Conservation (phyloP, 1,140 invertebrate species). For the Microplitis demolitor region DNA sequence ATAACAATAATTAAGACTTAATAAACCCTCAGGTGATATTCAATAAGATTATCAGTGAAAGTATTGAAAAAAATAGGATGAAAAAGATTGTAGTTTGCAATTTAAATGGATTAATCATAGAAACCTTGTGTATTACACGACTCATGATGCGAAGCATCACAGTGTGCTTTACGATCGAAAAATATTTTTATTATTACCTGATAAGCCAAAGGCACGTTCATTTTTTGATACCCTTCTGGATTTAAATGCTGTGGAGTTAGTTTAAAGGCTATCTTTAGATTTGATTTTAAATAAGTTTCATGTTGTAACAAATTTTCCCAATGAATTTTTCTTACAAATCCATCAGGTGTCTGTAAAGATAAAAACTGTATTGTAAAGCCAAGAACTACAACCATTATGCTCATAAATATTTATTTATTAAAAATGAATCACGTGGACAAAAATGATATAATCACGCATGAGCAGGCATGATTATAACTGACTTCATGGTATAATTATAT, state of each 20-base stretch:
- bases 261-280: not conserved
- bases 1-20: not conserved
- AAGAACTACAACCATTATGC: too few relatives aligned
- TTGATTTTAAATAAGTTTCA: not conserved
- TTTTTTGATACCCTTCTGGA: not conserved
- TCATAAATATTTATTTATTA: too few relatives aligned
- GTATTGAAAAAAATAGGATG: not conserved
- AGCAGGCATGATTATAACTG: too few relatives aligned
- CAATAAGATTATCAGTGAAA: not conserved
- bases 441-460: too few relatives aligned
- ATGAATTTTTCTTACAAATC: conserved; percentile 2
- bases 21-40: not conserved
- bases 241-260: not conserved
- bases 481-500: not conserved
- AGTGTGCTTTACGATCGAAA: too few relatives aligned
- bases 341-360: conserved; percentile 23
- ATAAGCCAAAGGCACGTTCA: not conserved
- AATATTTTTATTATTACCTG: not conserved
- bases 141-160: too few relatives aligned
- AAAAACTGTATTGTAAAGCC: too few relatives aligned
- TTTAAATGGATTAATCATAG: not conserved
- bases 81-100: not conserved
- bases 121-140: not conserved
- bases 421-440: too few relatives aligned
- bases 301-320: conserved; percentile 15